Base-by-base conservation (phyloP, 1,140 invertebrate genomes). In the Drosophila miranda region DNA sequence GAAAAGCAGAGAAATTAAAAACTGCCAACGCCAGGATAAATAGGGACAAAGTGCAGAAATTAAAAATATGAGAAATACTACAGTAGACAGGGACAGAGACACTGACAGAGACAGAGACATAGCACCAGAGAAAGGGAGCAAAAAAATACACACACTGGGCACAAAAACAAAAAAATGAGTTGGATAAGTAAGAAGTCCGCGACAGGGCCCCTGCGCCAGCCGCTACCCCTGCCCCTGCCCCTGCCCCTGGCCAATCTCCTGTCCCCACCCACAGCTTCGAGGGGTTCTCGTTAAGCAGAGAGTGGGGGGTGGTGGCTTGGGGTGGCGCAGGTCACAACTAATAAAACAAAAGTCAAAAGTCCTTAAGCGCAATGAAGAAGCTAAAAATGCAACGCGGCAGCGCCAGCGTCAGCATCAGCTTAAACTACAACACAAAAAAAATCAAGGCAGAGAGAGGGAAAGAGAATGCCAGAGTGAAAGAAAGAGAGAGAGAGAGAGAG, bases 281-380 rank as follows among this genome's bases (percentile, higher is more conserved):
- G 45, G 13, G 1, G 41, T 23, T 8, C 19, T 21, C 16, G 7
- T 16, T 43, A 38, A 21, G 60, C 30, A 9, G 57, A 2, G 41
- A 21, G 38, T 19, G 13, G 1, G 11, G 51, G n/a, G 34, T 26
- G 42, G 43, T 28, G 28, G 19, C 19, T 19, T 19, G 19, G 19
- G 13, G 51, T 23, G 23, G 52, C 41, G 48, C 50, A 63, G 71
- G 60, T 81, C 84, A 89, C 79, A 83, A 89, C 86, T 89, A 89
- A 89, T 89, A 89, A 89, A 89, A 89, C 86, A 89, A 89, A 89
- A 89, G 84, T 89, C 80, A 89, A 89, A 89, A 89, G 86, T 89
- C 86, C 86, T 89, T 89, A 89, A 89, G 86, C 86, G 84, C 81
- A 86, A 86, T 86, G 81, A 86, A 86, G 81, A 86, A 86, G 81